Percentiles rank a stretch among this genome's conserved stretches.
Conservation (phyloP, 2,113 vertebrate species). For the Stomatorhinus ivindoensis region DNA sequence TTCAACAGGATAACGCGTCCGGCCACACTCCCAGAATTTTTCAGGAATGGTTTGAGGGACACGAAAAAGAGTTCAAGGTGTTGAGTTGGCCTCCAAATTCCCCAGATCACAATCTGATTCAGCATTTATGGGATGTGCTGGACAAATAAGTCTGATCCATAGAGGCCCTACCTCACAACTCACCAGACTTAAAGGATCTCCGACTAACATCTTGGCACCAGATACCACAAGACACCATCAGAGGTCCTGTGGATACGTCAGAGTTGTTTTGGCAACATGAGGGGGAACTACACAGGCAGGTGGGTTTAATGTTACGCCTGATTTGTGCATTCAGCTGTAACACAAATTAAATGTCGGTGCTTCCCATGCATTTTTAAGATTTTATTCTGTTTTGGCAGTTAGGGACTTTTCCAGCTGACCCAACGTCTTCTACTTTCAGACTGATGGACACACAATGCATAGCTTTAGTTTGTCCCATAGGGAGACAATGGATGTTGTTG, state of each 20-base stretch:
- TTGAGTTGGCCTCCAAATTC: background rate
- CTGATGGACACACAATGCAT: background rate
- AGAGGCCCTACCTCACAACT: no score
- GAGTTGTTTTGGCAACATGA: background rate
- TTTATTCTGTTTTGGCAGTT: background rate
- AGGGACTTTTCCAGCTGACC: background rate
- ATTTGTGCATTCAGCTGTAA: background rate
- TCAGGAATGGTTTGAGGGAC: background rate
- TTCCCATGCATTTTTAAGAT: background rate
- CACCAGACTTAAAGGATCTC: no score
- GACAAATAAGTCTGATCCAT: background rate
- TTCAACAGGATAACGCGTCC: no score
- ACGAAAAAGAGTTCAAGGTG: no score
- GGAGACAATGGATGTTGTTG: background rate
- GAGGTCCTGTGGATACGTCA: no score
- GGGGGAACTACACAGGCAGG: background rate
- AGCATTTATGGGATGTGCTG: background rate
- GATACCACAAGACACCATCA: no score
- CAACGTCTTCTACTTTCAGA: background rate
- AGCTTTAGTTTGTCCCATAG: background rate
- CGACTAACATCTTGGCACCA: no score
- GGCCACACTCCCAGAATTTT: no score
- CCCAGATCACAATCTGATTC: background rate
- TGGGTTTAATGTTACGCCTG: background rate
- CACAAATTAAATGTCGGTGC: background rate